Conservation (phyloP, 2,888 invertebrate species). For the Lithodes maja region DNA sequence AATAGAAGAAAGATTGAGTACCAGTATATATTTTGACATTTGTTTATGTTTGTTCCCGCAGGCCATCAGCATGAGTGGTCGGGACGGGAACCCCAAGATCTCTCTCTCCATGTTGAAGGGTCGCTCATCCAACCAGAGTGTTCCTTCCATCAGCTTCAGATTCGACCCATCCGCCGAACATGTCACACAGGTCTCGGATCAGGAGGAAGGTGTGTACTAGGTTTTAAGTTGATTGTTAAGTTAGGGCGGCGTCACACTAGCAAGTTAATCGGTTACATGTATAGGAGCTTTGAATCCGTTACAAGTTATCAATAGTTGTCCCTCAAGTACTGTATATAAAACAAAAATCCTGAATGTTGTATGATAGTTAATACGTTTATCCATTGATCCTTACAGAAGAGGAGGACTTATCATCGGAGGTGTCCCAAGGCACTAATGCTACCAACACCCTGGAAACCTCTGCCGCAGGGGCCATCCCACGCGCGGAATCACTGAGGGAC, state of each 20-base stretch:
- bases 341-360: no score
- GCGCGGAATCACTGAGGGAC: conserved; percentile 44
- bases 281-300: no score
- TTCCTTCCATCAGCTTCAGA: conserved; percentile 61
- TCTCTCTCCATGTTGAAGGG: conserved; percentile 63
- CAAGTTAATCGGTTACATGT: no score
- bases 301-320: no score
- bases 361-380: no score
- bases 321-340: no score
- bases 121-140: conserved; percentile 52
- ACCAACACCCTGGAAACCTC: conserved; percentile 8
- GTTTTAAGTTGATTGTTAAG: not conserved
- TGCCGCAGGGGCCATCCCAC: not conserved
- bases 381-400: conserved; percentile 25
- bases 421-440: not conserved
- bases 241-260: not conserved
- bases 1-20: no score
- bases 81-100: conserved; percentile 59
- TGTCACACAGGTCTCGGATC: conserved; percentile 53
- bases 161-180: conserved; percentile 60
- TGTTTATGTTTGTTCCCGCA: not conserved
- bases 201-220: conserved; percentile 44
- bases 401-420: conserved; percentile 24
- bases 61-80: conserved; percentile 59
- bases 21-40: not conserved